These are phyloP conservation scores for Timema cristinae DNA, from an alignment of 2,888 invertebrate species.

Conservation along the genomic window DNA sequence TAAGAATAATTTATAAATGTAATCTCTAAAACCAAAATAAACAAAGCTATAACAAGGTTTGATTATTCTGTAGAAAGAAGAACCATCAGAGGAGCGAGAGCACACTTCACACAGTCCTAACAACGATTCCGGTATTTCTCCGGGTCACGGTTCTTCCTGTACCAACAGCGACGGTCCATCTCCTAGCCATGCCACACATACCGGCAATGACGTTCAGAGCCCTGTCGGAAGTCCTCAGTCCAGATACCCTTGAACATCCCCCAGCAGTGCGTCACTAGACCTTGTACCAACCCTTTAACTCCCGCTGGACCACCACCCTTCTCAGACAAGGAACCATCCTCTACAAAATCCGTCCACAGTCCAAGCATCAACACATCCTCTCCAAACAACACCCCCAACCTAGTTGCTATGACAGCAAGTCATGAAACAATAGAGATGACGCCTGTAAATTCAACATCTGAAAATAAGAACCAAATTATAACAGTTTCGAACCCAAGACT, in stretches of 20 bases:
- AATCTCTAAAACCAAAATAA: too few relatives aligned
- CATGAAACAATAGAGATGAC: too few relatives aligned
- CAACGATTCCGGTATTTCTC: slow-evolving; percentile 58
- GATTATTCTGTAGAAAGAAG: slow-evolving; percentile 52
- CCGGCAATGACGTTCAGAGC: not conserved
- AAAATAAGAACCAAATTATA: slow-evolving; percentile 50
- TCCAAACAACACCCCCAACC: not conserved
- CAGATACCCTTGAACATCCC: slow-evolving; percentile 20
- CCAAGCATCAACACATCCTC: not conserved
- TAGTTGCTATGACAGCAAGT: not conserved
- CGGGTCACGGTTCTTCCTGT: slow-evolving; percentile 57
- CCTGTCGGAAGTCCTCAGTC: not conserved
- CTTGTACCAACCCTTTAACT: not conserved
- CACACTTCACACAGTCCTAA: slow-evolving; percentile 49
- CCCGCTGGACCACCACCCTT: too few relatives aligned
- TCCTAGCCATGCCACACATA: slow-evolving; percentile 26
- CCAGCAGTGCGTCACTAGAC: slow-evolving; percentile 24
- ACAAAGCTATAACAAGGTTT: slow-evolving; percentile 20
- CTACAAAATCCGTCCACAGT: not conserved
- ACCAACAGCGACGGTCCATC: slow-evolving; percentile 40
- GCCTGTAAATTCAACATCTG: not conserved
- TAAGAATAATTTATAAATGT: too few relatives aligned
- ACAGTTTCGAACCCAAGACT: not conserved
- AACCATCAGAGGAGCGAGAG: slow-evolving; percentile 45
- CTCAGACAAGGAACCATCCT: not conserved